A percentile compares a stretch with the other conserved stretches of the same genome.
phyloP scores from a whole-genome alignment of 2,113 vertebrate species.

The Oncorhynchus tshawytscha region DNA sequence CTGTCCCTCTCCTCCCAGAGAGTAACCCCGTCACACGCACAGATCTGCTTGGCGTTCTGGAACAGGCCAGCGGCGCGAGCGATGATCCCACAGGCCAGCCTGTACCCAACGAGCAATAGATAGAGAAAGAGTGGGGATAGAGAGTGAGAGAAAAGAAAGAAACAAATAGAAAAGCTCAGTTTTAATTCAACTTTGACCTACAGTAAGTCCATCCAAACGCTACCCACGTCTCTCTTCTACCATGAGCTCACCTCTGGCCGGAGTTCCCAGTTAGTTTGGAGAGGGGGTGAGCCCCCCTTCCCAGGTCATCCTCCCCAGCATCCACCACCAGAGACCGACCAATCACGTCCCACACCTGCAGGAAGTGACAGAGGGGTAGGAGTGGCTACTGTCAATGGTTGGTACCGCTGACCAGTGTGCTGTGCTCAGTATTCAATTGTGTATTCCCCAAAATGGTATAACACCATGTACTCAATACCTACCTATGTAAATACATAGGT shows the following conservation, averaged over 20 bases:
- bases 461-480: too few species aligned
- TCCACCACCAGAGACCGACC: conserved; percentile 90
- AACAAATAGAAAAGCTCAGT: too few species aligned
- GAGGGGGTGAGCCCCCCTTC: conserved; percentile 75
- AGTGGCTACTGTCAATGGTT: background rate
- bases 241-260: conserved; percentile 75
- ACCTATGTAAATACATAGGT: background rate
- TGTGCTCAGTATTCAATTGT: too few species aligned
- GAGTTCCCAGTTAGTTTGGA: conserved; percentile 87
- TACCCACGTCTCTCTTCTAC: too few species aligned
- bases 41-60: conserved; percentile 87
- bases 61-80: conserved; percentile 87
- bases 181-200: too few species aligned
- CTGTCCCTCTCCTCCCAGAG: conserved; percentile 88
- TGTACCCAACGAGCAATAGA: conserved; percentile 34
- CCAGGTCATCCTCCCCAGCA: conserved; percentile 84
- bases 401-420: too few species aligned
- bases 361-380: background rate
- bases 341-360: conserved; percentile 88
- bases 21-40: conserved; percentile 86
- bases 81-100: conserved; percentile 89
- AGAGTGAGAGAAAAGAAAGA: too few species aligned
- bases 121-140: too few species aligned
- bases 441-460: too few species aligned
- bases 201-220: too few species aligned